Percentiles rank a stretch among this genome's conserved stretches.
Conservation (phyloP, 2,113 vertebrate genomes). For the Festucalex cinctus region DNA sequence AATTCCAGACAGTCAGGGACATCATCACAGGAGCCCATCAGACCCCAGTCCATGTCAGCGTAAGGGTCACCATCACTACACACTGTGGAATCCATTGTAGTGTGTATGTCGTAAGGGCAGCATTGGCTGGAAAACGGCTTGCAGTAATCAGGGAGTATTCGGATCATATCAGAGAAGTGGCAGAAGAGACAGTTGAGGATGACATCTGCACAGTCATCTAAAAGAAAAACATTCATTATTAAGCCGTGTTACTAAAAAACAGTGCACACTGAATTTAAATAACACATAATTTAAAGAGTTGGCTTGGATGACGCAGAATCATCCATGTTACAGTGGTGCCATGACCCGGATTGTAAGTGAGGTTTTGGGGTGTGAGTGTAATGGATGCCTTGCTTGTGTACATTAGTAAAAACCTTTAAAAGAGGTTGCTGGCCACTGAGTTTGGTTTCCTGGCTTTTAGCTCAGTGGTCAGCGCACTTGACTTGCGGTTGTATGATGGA, state of each 20-base stretch:
- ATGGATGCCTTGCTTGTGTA: too few relatives aligned
- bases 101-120: conserved; percentile 33
- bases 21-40: conserved; percentile 65
- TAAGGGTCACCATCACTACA: conserved; percentile 47
- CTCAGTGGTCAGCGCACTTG: too few relatives aligned
- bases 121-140: background rate
- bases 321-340: too few relatives aligned
- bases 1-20: conserved; percentile 73
- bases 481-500: too few relatives aligned
- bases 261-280: conserved; percentile 26
- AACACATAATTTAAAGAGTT: too few relatives aligned
- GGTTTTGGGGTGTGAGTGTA: too few relatives aligned
- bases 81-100: conserved; percentile 28
- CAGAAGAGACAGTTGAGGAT: conserved; percentile 76
- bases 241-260: conserved; percentile 36
- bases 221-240: conserved; percentile 37
- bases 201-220: conserved; percentile 73
- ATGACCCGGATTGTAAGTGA: too few relatives aligned
- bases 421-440: too few relatives aligned
- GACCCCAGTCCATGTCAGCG: conserved; percentile 62
- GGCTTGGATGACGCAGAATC: too few relatives aligned
- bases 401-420: too few relatives aligned
- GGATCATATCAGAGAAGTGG: conserved; percentile 67
- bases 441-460: too few relatives aligned
- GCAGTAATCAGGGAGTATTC: conserved; percentile 63